Evolutionary conservation across 2,888 invertebrate genomes (phyloP), one percentile per base, ranked within the genome.

Genomic region (Polyommatus iphigenia): DNA sequence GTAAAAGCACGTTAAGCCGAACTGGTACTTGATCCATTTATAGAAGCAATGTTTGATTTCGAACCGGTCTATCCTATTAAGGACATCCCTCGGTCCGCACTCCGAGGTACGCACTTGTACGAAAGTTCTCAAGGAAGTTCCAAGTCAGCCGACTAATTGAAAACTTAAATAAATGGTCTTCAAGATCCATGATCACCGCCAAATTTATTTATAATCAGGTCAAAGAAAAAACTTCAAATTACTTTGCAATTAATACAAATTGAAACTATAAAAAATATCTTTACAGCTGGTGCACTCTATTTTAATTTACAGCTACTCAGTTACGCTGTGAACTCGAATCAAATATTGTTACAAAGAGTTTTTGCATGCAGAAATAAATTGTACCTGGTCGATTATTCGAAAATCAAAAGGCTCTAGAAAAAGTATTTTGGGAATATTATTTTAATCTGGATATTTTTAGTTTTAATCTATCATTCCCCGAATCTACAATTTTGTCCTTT

Each of bases 41-140:
- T 75, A 75, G 75, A 24, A 29, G 15, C 15, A 29, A 75, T 54
- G 54, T 75, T 75, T 75, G 75, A 75, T 75, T 75, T 75, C 75
- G 29, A 75, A 75, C 75, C 75, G 75, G 75, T 75, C 75, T 54
- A 29, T 24, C 75, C 75, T 24, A 75, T 46, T 75, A 75, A 54
- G 75, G 75, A 32, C 54, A 75, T 54, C 29, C 6, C 73, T 46
- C 41, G 15, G 15, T 41, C 36, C 10, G 13, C 20, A 20, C 15
- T 46, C 3, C 75, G 7, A 46, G 15, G 46, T 29, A 54, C 29
- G 46, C 24, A 54, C 29, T 50, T n/a, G 67, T 32, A 41, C n/a
- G 13, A 72, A 72, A 72, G 8, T 72, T 41, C 72, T 72, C 41
- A 72, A 72, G 72, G 72, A 72, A 41, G 72, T 41, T n/a, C 8